These are phyloP conservation scores for Hypomesus transpacificus DNA, from an alignment of 2,113 vertebrate genomes.

Conservation along the genomic window DNA sequence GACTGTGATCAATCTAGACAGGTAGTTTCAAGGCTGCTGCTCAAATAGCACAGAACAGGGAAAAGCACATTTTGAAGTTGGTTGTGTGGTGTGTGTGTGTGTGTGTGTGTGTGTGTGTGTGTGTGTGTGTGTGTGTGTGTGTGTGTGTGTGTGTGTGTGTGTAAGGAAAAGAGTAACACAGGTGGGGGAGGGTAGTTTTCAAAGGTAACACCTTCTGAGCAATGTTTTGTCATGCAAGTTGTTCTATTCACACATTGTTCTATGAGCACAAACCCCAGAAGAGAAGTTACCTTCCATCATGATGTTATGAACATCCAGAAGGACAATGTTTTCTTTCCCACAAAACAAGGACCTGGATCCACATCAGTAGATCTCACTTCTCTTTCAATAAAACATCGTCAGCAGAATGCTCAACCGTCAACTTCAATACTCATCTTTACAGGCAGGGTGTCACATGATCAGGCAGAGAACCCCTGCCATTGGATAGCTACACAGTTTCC, in stretches of 20 bases:
- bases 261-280: too few relatives aligned
- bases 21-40: slow-evolving; percentile 69
- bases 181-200: too few relatives aligned
- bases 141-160: slow-evolving; percentile 11
- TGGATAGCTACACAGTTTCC: slow-evolving; percentile 68
- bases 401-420: slow-evolving; percentile 57
- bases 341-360: slow-evolving; percentile 47
- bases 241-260: too few relatives aligned
- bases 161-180: too few relatives aligned
- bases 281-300: too few relatives aligned
- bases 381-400: slow-evolving; percentile 55
- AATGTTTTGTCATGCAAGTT: too few relatives aligned
- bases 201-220: too few relatives aligned
- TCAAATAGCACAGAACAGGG: slow-evolving; percentile 50
- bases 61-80: slow-evolving; percentile 52
- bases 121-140: neutral
- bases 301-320: slow-evolving; percentile 7
- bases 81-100: slow-evolving; percentile 28
- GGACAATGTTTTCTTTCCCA: slow-evolving; percentile 29
- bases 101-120: neutral
- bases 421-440: slow-evolving; percentile 65
- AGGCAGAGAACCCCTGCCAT: slow-evolving; percentile 49
- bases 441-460: slow-evolving; percentile 55
- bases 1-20: slow-evolving; percentile 71
- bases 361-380: slow-evolving; percentile 50